These are phyloP conservation scores for Pseudomyrmex gracilis DNA, from an alignment of 1,140 invertebrate genomes.

Conservation along the genomic window DNA sequence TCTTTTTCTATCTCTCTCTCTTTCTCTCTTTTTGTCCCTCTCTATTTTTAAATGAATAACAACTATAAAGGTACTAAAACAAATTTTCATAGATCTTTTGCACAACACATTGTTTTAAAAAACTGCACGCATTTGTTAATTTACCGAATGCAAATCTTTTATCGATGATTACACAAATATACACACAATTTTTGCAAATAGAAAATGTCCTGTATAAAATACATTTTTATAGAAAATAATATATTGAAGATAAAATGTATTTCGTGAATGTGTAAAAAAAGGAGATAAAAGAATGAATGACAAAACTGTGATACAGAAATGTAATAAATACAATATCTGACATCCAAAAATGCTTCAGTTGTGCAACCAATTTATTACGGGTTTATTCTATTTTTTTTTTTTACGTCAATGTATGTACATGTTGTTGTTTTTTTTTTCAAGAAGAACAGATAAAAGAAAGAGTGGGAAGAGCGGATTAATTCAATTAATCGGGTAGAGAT, in stretches of 20 bases:
- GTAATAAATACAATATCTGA: background rate
- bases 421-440: background rate
- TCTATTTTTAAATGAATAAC: too few relatives aligned
- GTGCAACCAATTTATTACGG: slow-evolving; percentile 3
- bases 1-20: background rate
- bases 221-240: background rate
- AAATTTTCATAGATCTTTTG: background rate
- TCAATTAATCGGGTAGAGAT: slow-evolving; percentile 49
- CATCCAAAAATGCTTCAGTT: background rate
- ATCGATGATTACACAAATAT: background rate
- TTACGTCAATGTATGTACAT: background rate
- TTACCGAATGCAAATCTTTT: background rate
- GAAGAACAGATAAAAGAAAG: slow-evolving; percentile 2
- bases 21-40: too few relatives aligned
- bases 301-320: slow-evolving; percentile 4
- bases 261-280: background rate
- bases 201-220: background rate
- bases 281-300: background rate
- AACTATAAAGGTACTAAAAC: background rate
- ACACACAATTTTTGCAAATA: background rate
- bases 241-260: slow-evolving; percentile 10
- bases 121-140: background rate
- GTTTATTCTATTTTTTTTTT: background rate
- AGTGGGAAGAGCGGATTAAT: slow-evolving; percentile 26
- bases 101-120: background rate